phyloP scores from a whole-genome alignment of 2,888 invertebrate species.

The Junonia oenone region DNA sequence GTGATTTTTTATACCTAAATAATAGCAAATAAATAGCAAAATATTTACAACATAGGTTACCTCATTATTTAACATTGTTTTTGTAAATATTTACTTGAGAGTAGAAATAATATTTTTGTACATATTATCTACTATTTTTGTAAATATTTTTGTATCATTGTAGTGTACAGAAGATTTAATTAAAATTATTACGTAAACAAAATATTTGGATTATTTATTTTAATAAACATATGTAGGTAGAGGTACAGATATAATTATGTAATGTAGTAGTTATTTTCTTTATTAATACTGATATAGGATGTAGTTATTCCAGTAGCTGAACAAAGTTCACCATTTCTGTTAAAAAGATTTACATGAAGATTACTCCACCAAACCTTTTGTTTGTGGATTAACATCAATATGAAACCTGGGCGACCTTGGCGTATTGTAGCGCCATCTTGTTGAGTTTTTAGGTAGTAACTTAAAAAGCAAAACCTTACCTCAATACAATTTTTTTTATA shows the following conservation, averaged over 20 bases:
- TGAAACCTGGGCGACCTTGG: too few relatives aligned
- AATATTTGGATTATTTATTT: neutral
- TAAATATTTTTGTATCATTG: neutral
- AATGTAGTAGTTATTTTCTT: neutral
- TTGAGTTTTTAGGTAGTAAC: too few relatives aligned
- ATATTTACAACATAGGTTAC: neutral
- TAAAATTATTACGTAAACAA: neutral
- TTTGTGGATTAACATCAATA: too few relatives aligned
- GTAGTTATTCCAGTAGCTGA: too few relatives aligned
- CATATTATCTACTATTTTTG: neutral
- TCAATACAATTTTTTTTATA: too few relatives aligned
- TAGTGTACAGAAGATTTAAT: neutral
- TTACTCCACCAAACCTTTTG: too few relatives aligned
- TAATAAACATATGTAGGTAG: neutral
- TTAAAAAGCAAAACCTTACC: too few relatives aligned
- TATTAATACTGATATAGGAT: neutral
- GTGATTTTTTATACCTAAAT: constrained; percentile 44
- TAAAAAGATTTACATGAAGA: too few relatives aligned
- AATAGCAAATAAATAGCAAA: neutral
- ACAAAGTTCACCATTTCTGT: too few relatives aligned
- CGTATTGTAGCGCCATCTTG: too few relatives aligned
- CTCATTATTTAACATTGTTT: neutral
- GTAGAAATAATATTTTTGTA: neutral
- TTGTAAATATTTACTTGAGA: neutral
- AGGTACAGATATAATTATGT: neutral